These are phyloP conservation scores for Acipenser oxyrinchus DNA, from an alignment of 2,797 vertebrate species.

Conservation along the genomic window DNA sequence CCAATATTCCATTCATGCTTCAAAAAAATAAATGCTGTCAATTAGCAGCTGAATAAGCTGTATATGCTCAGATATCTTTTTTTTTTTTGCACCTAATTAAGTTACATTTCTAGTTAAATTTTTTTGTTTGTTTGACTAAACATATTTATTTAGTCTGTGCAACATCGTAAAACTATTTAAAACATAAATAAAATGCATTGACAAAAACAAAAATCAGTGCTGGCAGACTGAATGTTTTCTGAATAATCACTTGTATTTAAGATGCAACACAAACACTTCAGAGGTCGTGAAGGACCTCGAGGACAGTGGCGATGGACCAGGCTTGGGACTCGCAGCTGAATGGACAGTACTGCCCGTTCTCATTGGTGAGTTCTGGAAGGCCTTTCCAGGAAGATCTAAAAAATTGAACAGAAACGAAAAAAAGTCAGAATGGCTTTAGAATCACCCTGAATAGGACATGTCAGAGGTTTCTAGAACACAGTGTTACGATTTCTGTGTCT, in stretches of 20 bases:
- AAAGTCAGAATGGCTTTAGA: background rate
- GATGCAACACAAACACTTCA: slow-evolving; percentile 28
- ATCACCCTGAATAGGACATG: background rate
- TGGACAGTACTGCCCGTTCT: slow-evolving; percentile 81
- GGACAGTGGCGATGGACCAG: slow-evolving; percentile 77
- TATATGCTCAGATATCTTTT: no score
- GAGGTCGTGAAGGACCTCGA: slow-evolving; percentile 84
- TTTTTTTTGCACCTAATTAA: no score
- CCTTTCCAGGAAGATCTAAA: slow-evolving; percentile 89
- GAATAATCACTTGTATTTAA: background rate
- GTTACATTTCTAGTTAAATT: no score
- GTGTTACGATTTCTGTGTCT: background rate
- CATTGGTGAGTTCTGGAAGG: slow-evolving; percentile 91
- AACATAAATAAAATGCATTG: background rate
- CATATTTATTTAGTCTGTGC: background rate
- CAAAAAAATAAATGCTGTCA: no score
- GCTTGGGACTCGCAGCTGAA: slow-evolving; percentile 96
- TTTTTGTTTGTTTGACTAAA: slow-evolving; percentile 1
- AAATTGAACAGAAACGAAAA: slow-evolving; percentile 4
- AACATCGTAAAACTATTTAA: background rate
- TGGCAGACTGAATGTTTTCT: background rate
- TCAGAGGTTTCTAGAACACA: background rate
- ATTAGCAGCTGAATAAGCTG: no score
- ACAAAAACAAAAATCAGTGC: background rate
- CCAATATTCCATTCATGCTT: no score